Evolutionary conservation across 1,140 invertebrate genomes (phyloP).

Genomic region (Cylas formicarius): DNA sequence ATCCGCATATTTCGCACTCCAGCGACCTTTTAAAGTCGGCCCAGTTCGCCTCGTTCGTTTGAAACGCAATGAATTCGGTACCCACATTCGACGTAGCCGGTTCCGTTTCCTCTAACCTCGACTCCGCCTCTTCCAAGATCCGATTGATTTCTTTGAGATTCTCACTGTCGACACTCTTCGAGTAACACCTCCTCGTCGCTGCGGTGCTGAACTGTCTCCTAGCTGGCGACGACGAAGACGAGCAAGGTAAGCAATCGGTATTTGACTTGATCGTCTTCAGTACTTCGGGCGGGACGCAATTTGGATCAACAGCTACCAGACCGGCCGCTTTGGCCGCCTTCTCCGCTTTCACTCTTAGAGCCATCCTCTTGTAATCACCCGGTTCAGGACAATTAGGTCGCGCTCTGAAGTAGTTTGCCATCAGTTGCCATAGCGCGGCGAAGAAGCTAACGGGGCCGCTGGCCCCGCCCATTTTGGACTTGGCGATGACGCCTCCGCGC

Average conservation of each 20-base stretch:
- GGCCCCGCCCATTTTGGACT: background rate
- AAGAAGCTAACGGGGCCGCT: background rate
- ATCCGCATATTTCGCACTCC: constrained; percentile 1
- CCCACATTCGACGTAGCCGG: background rate
- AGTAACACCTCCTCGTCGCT: constrained; percentile 3
- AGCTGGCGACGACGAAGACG: background rate
- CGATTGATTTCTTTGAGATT: constrained; percentile 18
- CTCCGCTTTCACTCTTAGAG: constrained; percentile 24
- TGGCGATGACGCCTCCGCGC: background rate
- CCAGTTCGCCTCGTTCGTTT: background rate
- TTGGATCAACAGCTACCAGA: constrained; percentile 26
- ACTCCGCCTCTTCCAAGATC: constrained; percentile 18
- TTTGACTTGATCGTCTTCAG: background rate
- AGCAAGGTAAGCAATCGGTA: background rate
- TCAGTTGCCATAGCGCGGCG: constrained; percentile 22
- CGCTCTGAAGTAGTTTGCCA: constrained; percentile 33
- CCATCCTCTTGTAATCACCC: constrained; percentile 30
- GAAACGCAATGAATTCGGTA: background rate
- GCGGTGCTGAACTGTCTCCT: background rate
- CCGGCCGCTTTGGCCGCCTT: constrained; percentile 30
- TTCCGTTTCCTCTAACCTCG: background rate
- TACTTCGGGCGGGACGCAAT: constrained; percentile 11
- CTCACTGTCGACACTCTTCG: constrained; percentile 5
- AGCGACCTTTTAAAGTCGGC: constrained; percentile 11
- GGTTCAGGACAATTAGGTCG: constrained; percentile 32